Percentiles rank a stretch among this genome's conserved stretches.
These are phyloP conservation scores for Eurystomus glaucurus DNA, from an alignment of 2,797 vertebrate species.

Conservation along the genomic window DNA sequence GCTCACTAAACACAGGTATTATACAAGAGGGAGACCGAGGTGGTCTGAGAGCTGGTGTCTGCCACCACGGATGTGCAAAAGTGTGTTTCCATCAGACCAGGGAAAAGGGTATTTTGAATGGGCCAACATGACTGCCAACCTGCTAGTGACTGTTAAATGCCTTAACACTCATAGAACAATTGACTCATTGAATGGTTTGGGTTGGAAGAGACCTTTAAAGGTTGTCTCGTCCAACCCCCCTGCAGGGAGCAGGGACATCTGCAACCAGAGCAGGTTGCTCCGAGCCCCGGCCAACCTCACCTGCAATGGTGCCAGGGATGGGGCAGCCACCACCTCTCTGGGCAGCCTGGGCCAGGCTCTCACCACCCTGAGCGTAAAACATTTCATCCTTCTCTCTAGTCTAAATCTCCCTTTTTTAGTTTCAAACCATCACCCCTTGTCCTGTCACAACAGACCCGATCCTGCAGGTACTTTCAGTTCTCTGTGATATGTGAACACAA, in stretches of 20 bases:
- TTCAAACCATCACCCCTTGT: background rate
- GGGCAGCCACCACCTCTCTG: background rate
- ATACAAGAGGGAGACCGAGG: background rate
- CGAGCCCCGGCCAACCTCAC: background rate
- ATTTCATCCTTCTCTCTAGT: background rate
- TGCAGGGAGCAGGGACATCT: background rate
- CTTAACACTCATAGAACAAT: background rate
- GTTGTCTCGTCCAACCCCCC: background rate
- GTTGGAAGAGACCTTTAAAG: background rate
- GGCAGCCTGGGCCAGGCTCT: background rate
- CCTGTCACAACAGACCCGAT: background rate
- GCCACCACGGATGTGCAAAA: accelerated
- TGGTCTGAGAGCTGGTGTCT: background rate
- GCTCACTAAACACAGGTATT: background rate
- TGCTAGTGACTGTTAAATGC: background rate
- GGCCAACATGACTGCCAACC: background rate
- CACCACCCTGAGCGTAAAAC: background rate
- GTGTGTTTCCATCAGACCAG: accelerated
- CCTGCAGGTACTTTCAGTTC: background rate
- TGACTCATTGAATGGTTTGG: background rate
- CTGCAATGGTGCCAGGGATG: background rate
- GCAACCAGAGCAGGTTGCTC: background rate
- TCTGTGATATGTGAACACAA: accelerated
- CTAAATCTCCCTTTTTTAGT: background rate
- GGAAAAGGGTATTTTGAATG: background rate